phyloP scores from a whole-genome alignment of 2,113 vertebrate genomes.

The Mormyrus iriodes region DNA sequence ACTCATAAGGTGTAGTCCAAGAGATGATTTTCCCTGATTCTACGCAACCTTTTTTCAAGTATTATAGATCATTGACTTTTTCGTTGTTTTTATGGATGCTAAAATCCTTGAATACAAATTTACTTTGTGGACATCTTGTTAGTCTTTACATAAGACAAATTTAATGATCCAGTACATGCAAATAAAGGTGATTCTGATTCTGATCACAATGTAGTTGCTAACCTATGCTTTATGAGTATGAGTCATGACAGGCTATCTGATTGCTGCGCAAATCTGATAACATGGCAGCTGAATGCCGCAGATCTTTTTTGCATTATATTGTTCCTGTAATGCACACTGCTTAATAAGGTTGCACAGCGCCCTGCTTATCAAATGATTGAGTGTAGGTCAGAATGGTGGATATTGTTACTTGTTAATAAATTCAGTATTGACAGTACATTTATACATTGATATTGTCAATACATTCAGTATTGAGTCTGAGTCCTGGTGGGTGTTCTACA shows the following conservation, averaged over 20 bases:
- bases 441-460: no score
- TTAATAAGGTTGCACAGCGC: neutral
- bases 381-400: neutral
- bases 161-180: neutral
- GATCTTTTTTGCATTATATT: neutral
- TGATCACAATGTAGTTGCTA: neutral
- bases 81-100: neutral
- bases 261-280: neutral
- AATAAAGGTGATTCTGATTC: neutral
- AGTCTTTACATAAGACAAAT: neutral
- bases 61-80: neutral
- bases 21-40: neutral
- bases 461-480: neutral
- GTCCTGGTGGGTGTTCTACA: neutral
- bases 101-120: conserved; percentile 37
- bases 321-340: neutral
- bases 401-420: neutral
- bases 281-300: neutral
- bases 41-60: neutral
- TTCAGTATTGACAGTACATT: neutral
- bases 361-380: neutral
- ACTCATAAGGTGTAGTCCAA: neutral
- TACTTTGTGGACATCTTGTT: conserved; percentile 30
- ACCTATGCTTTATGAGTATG: neutral
- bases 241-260: neutral